A percentile compares a stretch with the other conserved stretches of the same genome.
phyloP scores from a whole-genome alignment of 2,888 invertebrate species.

The Blastobasis adustella region DNA sequence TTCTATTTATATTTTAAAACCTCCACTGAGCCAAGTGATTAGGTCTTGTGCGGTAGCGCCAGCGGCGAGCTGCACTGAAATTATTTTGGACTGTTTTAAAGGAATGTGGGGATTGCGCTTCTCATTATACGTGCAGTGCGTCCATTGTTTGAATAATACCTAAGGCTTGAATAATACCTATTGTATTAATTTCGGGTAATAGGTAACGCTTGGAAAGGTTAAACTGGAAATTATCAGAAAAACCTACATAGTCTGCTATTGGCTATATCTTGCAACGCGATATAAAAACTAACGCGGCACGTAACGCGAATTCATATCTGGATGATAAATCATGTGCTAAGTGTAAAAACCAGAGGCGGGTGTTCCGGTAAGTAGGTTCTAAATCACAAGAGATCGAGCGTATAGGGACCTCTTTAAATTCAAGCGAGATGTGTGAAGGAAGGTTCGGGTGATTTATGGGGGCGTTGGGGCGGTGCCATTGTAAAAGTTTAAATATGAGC shows the following conservation, averaged over 20 bases:
- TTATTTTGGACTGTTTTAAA: background rate
- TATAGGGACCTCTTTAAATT: constrained; percentile 63
- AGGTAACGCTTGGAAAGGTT: too few relatives aligned
- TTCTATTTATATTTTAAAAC: constrained; percentile 23
- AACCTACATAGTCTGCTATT: too few relatives aligned
- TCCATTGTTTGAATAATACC: too few relatives aligned
- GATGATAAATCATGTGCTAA: constrained; percentile 17
- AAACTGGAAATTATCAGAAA: too few relatives aligned
- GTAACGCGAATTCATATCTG: background rate
- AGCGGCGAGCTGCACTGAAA: too few relatives aligned
- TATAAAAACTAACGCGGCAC: too few relatives aligned
- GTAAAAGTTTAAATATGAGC: constrained; percentile 64
- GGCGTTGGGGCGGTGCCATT: constrained; percentile 44
- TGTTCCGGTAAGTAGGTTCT: constrained; percentile 35
- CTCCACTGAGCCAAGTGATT: constrained; percentile 13
- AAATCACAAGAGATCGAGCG: constrained; percentile 56
- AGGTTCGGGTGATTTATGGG: constrained; percentile 58
- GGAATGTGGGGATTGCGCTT: too few relatives aligned
- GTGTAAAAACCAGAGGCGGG: constrained; percentile 29
- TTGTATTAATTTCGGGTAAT: too few relatives aligned
- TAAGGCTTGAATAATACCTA: too few relatives aligned
- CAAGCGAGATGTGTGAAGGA: constrained; percentile 59
- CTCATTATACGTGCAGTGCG: too few relatives aligned
- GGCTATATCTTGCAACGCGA: too few relatives aligned
- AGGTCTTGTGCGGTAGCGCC: constrained; percentile 5